A percentile compares a stretch with the other conserved stretches of the same genome.
These are phyloP conservation scores for Muscina levida DNA, from an alignment of 2,888 invertebrate species.

Conservation along the genomic window DNA sequence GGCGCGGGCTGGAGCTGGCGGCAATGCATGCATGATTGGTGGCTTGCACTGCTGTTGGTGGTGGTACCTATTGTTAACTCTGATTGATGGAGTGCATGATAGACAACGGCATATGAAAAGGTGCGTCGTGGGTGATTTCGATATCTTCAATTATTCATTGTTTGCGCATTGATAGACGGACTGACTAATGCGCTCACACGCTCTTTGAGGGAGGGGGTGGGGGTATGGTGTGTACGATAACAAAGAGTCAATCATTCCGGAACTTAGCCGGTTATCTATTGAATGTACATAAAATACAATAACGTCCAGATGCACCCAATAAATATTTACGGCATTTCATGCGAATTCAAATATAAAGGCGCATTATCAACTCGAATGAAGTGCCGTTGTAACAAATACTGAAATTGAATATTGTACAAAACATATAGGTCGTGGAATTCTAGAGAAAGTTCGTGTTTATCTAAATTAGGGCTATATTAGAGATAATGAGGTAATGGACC, in stretches of 20 bases:
- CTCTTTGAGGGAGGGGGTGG: too few species aligned
- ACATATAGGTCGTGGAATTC: too few species aligned
- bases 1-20: not conserved
- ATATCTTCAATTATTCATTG: not conserved
- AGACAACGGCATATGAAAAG: not conserved
- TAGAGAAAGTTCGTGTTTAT: too few species aligned
- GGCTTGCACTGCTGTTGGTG: not conserved
- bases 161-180: not conserved
- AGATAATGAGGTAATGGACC: too few species aligned
- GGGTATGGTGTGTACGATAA: not conserved
- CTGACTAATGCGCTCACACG: not conserved
- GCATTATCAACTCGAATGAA: too few species aligned
- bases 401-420: too few species aligned
- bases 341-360: not conserved
- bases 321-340: conserved; percentile 1
- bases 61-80: not conserved
- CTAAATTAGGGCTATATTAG: too few species aligned
- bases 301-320: conserved; percentile 21
- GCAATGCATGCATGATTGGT: not conserved
- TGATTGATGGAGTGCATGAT: too few species aligned
- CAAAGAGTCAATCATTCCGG: conserved; percentile 1
- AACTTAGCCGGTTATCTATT: conserved; percentile 4
- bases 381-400: too few species aligned
- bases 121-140: too few species aligned
- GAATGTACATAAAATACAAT: conserved; percentile 5